Conservation (phyloP, 2,113 vertebrate genomes). For the Burhinus oedicnemus region DNA sequence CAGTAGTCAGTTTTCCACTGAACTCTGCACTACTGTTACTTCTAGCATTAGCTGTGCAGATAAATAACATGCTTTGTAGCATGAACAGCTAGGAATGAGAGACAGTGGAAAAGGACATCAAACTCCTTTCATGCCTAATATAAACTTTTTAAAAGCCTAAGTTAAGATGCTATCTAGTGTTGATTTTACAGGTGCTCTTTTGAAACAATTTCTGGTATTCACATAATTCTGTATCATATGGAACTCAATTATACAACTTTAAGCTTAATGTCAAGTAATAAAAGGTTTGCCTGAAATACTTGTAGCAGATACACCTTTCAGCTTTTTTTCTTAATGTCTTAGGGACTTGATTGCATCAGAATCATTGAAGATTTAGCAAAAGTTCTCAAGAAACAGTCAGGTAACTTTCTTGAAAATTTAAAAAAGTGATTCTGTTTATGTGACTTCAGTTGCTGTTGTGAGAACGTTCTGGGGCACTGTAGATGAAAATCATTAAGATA, state of each 20-base stretch:
- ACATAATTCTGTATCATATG: background rate
- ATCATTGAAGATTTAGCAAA: conserved; percentile 90
- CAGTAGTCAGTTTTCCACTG: background rate
- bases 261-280: background rate
- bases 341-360: conserved; percentile 88
- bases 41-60: background rate
- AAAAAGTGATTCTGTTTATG: background rate
- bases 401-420: conserved; percentile 68
- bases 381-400: conserved; percentile 88
- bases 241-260: background rate
- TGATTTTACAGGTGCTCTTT: background rate
- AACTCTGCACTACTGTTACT: background rate
- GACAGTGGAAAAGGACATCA: background rate
- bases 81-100: background rate
- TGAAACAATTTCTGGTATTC: background rate
- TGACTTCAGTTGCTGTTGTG: background rate
- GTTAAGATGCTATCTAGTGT: background rate
- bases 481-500: background rate
- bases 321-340: conserved; percentile 4
- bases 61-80: background rate
- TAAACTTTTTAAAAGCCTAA: background rate
- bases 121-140: background rate
- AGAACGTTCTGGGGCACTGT: background rate
- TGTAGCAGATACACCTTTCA: background rate
- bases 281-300: background rate